Evolutionary conservation across 2,113 vertebrate genomes (phyloP).

Genomic region (Saccopteryx leptura): DNA sequence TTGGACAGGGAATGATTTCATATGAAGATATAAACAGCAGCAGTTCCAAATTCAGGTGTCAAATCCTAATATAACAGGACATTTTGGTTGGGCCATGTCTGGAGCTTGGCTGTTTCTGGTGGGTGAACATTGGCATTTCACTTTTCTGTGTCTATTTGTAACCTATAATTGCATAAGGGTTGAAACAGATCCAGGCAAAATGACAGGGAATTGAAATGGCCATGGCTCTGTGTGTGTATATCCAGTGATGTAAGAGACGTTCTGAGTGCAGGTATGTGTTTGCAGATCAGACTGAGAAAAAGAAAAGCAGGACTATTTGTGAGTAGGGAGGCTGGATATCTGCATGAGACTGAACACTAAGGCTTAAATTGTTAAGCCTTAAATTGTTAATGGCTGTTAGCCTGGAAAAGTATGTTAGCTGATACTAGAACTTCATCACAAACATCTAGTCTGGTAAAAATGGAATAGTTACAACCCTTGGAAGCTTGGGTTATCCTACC

Average conservation of each 20-base stretch:
- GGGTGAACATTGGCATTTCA: background rate
- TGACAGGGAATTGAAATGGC: background rate
- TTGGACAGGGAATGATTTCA: background rate
- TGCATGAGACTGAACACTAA: background rate
- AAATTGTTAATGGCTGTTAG: too few relatives aligned
- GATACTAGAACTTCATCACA: background rate
- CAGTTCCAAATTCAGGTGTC: background rate
- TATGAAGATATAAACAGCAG: background rate
- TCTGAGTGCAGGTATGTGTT: background rate
- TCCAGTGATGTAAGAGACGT: background rate
- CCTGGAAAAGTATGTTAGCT: background rate
- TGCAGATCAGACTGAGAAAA: constrained; percentile 17
- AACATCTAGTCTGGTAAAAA: background rate
- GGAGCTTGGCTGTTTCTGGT: background rate
- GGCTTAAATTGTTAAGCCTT: background rate
- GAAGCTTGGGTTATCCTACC: background rate
- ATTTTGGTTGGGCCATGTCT: background rate
- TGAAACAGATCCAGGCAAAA: background rate
- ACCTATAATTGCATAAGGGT: background rate
- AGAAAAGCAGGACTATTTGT: background rate
- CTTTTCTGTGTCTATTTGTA: background rate
- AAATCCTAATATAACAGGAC: background rate
- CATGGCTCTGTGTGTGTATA: background rate
- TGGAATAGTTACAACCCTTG: background rate
- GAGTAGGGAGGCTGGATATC: background rate